These are phyloP conservation scores for Seira ritae DNA, from an alignment of 2,888 invertebrate species.

Conservation along the genomic window DNA sequence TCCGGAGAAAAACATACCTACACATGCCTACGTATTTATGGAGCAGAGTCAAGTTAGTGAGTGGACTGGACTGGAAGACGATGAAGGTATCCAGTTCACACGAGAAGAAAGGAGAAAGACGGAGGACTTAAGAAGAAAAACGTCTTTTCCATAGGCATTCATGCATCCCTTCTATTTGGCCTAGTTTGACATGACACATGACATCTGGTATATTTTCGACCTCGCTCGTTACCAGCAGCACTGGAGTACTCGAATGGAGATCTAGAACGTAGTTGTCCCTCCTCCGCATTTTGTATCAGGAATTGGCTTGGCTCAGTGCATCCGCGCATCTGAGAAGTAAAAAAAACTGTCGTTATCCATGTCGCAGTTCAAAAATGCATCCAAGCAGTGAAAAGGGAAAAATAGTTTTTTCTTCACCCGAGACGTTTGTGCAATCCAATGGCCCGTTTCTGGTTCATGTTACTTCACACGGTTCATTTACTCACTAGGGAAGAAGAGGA, in stretches of 20 bases:
- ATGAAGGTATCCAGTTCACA: constrained; percentile 34
- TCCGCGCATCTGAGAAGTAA: too few relatives aligned
- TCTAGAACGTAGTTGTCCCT: constrained; percentile 15
- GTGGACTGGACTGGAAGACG: neutral
- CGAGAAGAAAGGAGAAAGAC: constrained; percentile 15
- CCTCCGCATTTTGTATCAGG: constrained; percentile 3
- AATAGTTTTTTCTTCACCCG: too few relatives aligned
- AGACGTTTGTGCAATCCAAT: constrained; percentile 43
- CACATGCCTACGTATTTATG: neutral
- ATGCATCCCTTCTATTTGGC: constrained; percentile 51
- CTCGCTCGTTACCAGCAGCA: constrained; percentile 44
- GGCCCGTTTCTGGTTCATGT: constrained; percentile 47
- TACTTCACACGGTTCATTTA: constrained; percentile 53
- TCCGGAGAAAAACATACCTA: neutral
- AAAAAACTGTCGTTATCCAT: constrained; percentile 13
- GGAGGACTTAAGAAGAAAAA: constrained; percentile 5
- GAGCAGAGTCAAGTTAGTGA: neutral
- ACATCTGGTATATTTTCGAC: constrained; percentile 59
- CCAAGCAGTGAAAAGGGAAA: constrained; percentile 10
- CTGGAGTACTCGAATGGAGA: too few relatives aligned
- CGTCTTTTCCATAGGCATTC: constrained; percentile 19
- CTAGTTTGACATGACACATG: constrained; percentile 60
- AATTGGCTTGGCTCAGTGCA: too few relatives aligned
- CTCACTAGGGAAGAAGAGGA: too few relatives aligned
- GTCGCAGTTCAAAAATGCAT: constrained; percentile 7